These are phyloP conservation scores for Axinella damicornis DNA, from an alignment of 37 sponge, comb jelly and placozoan species.

Conservation along the genomic window DNA sequence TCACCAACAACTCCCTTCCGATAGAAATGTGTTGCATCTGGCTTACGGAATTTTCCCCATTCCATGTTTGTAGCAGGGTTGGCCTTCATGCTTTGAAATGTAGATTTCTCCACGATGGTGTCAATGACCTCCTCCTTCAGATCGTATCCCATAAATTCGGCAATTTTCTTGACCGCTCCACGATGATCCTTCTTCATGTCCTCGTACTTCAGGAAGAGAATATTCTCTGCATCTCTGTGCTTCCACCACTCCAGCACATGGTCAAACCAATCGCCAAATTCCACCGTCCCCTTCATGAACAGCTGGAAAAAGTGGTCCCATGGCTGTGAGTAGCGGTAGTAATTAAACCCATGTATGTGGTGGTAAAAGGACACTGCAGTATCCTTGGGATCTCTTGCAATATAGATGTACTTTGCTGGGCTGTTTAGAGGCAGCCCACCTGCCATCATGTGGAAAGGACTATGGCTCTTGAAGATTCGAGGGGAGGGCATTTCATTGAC, in stretches of 20 bases:
- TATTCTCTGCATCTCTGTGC: constrained; percentile 28
- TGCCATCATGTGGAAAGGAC: constrained; percentile 28
- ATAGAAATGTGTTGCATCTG: constrained; percentile 13
- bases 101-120: constrained; percentile 8
- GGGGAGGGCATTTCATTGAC: constrained; percentile 28
- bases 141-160: constrained; percentile 16
- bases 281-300: constrained; percentile 19
- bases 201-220: constrained; percentile 56
- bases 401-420: constrained; percentile 66
- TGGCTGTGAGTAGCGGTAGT: background rate
- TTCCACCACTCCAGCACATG: constrained; percentile 49
- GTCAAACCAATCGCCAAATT: constrained; percentile 51
- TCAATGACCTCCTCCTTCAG: constrained; percentile 25
- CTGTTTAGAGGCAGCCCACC: constrained; percentile 28
- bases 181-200: constrained; percentile 45
- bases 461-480: constrained; percentile 55
- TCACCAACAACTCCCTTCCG: constrained; percentile 55
- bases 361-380: constrained; percentile 56
- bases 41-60: too few relatives aligned
- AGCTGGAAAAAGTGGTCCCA: background rate
- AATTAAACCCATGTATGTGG: constrained; percentile 27
- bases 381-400: constrained; percentile 63
- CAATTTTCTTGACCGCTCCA: constrained; percentile 5
- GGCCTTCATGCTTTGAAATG: constrained; percentile 46
- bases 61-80: background rate